Conservation (phyloP, 2,113 vertebrate genomes). For the Thamnophis sirtalis region DNA sequence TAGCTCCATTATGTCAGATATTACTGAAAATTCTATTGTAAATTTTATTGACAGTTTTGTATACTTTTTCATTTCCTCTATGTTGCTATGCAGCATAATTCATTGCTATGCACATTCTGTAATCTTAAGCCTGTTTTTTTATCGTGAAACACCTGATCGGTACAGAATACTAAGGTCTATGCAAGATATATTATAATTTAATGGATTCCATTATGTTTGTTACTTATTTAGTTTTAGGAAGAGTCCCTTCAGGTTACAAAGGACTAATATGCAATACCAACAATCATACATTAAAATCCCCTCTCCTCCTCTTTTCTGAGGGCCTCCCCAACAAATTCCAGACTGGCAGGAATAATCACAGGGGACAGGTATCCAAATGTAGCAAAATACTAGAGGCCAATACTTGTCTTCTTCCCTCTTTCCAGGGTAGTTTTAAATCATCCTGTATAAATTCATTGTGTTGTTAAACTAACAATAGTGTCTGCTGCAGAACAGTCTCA, state of each 20-base stretch:
- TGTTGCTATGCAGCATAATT: background rate
- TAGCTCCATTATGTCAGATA: accelerated
- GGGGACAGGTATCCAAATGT: background rate
- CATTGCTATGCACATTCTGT: background rate
- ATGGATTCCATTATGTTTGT: background rate
- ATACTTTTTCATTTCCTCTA: background rate
- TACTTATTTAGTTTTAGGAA: background rate
- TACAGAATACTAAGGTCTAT: background rate
- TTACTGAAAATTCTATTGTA: background rate
- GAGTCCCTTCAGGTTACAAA: background rate
- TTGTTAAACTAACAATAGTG: background rate
- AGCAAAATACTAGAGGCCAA: background rate
- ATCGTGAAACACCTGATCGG: background rate
- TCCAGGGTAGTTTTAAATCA: background rate
- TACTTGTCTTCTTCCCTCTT: background rate
- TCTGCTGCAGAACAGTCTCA: background rate
- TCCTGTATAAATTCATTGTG: background rate
- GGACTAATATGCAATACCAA: background rate
- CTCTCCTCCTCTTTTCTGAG: background rate
- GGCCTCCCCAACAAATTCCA: background rate
- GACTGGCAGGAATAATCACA: background rate
- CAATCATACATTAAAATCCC: background rate
- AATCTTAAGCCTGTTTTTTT: background rate
- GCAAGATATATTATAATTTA: background rate
- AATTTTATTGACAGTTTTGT: background rate